Evolutionary conservation across 2,888 invertebrate genomes (phyloP).

Genomic region (Microdon myrmicae): DNA sequence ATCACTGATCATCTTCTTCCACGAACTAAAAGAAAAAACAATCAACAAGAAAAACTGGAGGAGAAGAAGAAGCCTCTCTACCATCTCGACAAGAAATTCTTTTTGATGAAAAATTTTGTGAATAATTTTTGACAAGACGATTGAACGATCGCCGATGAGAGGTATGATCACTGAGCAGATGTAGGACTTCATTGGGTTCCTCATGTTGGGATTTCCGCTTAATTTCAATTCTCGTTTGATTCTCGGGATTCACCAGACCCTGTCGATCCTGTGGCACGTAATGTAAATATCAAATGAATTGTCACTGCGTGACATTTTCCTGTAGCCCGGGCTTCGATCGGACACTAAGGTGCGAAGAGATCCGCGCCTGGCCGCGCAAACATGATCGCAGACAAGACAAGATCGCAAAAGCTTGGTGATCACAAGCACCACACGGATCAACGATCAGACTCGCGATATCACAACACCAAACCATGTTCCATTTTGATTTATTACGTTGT

Average conservation of each 20-base stretch:
- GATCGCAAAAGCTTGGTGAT: too few species aligned
- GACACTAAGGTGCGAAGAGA: conserved; percentile 46
- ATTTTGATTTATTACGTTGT: conserved; percentile 65
- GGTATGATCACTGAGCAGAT: conserved; percentile 31
- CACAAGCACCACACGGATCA: conserved; percentile 35
- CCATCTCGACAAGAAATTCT: too few species aligned
- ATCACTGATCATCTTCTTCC: conserved; percentile 44
- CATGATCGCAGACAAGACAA: conserved; percentile 49
- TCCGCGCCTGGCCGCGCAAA: conserved; percentile 46
- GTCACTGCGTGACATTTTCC: conserved; percentile 50
- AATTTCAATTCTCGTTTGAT: conserved; percentile 28
- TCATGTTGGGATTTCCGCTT: conserved; percentile 33
- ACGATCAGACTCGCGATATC: conserved; percentile 50
- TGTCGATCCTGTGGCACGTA: conserved; percentile 46
- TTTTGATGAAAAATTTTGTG: conserved; percentile 52
- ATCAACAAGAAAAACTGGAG: conserved; percentile 1
- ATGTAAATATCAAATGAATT: conserved; percentile 52
- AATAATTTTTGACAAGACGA: conserved; percentile 52
- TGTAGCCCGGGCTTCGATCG: conserved; percentile 7
- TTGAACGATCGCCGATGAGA: conserved; percentile 43
- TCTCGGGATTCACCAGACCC: conserved; percentile 27
- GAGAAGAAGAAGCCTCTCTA: too few species aligned
- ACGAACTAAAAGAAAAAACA: conserved; percentile 22
- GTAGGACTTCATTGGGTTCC: conserved; percentile 45
- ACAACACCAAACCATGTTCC: conserved; percentile 47